phyloP scores from a whole-genome alignment of 2,797 vertebrate genomes.

The Xenops minutus region DNA sequence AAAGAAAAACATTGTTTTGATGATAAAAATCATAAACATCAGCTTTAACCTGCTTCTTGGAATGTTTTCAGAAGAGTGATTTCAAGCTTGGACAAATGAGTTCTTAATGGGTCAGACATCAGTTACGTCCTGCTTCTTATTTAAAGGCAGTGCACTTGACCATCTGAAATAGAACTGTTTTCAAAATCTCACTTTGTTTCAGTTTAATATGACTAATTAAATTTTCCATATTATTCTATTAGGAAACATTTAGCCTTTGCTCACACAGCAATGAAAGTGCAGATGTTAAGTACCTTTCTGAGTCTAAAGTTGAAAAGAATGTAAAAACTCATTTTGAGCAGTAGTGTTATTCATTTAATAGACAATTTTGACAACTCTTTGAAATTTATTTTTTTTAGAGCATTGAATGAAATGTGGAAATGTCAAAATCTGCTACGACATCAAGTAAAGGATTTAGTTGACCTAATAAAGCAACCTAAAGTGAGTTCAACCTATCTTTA shows the following conservation, averaged over 20 bases:
- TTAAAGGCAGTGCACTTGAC: neutral
- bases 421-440: slow-evolving; percentile 95
- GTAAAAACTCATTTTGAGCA: neutral
- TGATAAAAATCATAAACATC: slow-evolving; percentile 22
- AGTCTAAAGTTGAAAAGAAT: neutral
- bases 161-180: neutral
- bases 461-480: slow-evolving; percentile 94
- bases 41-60: neutral
- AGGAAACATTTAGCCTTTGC: neutral
- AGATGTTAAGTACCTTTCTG: neutral
- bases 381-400: slow-evolving; percentile 74
- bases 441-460: slow-evolving; percentile 94
- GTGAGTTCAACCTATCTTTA: slow-evolving; percentile 72
- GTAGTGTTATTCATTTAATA: neutral
- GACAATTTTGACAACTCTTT: neutral
- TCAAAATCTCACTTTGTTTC: neutral
- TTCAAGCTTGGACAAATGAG: neutral
- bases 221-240: neutral
- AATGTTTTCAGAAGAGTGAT: neutral
- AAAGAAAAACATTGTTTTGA: neutral
- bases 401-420: slow-evolving; percentile 99
- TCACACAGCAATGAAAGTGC: neutral
- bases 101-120: neutral
- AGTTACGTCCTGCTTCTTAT: neutral
- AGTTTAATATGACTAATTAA: neutral